Evolutionary conservation across 2,797 vertebrate genomes (phyloP).

Genomic region (Anguilla marmorata): DNA sequence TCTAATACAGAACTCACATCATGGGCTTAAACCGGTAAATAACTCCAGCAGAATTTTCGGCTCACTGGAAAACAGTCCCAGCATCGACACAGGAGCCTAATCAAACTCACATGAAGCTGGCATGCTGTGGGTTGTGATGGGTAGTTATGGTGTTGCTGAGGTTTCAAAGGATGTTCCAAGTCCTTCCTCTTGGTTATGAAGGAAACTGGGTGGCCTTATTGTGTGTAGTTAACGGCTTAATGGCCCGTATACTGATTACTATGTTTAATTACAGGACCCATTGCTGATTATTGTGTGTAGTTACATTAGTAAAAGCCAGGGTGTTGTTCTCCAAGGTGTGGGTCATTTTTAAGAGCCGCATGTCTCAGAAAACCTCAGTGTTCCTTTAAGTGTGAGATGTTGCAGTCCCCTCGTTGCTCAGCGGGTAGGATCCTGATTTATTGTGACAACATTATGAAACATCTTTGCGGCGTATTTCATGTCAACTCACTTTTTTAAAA

Average conservation of each 20-base stretch:
- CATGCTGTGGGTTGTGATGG: not conserved
- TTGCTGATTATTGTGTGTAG: not conserved
- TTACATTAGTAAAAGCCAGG: not conserved
- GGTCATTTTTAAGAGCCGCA: not conserved
- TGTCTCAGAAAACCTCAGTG: not conserved
- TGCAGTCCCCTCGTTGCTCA: not conserved
- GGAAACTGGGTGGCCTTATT: not conserved
- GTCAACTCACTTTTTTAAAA: not conserved
- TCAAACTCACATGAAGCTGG: not conserved
- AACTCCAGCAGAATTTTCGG: not conserved
- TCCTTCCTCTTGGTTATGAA: not conserved
- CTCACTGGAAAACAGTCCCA: not conserved
- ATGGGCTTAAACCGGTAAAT: not conserved
- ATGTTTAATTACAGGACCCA: not conserved
- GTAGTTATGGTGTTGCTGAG: not conserved
- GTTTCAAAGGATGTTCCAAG: not conserved
- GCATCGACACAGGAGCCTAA: not conserved
- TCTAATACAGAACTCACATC: not conserved
- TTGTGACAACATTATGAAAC: not conserved
- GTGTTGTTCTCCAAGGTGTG: not conserved
- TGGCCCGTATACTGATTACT: not conserved
- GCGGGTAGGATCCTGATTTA: constrained; percentile 3
- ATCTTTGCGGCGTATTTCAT: not conserved
- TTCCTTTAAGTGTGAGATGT: not conserved
- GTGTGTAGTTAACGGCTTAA: not conserved